Evolutionary conservation across 2,113 vertebrate genomes (phyloP).

Genomic region (Crotalus tigris): DNA sequence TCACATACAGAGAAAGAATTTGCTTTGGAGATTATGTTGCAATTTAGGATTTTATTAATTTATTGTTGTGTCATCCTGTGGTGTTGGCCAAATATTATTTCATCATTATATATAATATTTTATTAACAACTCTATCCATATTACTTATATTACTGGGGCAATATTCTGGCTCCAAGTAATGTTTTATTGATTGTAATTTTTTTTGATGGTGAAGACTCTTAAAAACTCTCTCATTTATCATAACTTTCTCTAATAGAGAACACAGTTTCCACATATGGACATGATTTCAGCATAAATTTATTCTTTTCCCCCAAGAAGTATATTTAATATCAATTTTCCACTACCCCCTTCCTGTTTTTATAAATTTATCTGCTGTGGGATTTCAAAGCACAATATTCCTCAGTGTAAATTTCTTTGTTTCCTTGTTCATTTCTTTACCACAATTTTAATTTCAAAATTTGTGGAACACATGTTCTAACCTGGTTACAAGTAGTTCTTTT

Average conservation of each 20-base stretch:
- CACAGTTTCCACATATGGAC: background rate
- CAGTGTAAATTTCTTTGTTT: background rate
- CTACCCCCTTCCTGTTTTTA: background rate
- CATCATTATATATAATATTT: background rate
- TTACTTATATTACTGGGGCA: background rate
- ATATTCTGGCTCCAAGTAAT: background rate
- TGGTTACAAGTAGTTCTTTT: background rate
- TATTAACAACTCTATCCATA: background rate
- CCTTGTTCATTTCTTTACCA: background rate
- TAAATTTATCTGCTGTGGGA: background rate
- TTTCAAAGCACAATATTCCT: background rate
- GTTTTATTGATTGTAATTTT: background rate
- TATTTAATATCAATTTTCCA: background rate
- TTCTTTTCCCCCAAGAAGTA: background rate
- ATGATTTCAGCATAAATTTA: background rate
- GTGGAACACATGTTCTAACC: background rate
- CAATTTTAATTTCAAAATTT: background rate
- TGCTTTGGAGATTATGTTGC: background rate
- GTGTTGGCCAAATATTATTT: background rate
- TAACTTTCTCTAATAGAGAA: background rate
- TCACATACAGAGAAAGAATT: background rate
- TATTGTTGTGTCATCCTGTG: background rate
- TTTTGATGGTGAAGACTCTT: background rate
- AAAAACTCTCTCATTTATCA: background rate
- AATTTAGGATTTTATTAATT: background rate